phyloP scores from a whole-genome alignment of 2,113 vertebrate species.

The Centrocercus urophasianus region DNA sequence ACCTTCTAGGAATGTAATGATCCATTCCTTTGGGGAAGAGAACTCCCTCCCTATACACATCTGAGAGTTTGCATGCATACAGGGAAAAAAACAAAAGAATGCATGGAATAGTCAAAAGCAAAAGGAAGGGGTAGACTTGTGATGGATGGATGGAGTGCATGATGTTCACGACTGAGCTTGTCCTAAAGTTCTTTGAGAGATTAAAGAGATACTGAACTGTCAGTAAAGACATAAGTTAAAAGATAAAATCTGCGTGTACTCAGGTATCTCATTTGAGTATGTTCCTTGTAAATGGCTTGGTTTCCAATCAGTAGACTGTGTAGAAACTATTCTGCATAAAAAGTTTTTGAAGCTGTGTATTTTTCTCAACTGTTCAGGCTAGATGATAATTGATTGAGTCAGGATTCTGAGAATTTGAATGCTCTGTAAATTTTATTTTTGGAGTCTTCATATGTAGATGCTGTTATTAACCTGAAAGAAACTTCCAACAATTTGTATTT shows the following conservation, averaged over 20 bases:
- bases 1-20: not conserved
- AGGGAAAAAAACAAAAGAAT: not conserved
- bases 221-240: not conserved
- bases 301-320: not conserved
- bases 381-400: not conserved
- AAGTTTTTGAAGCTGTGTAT: fast-evolving
- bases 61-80: not conserved
- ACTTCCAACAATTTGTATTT: not conserved
- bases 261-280: not conserved
- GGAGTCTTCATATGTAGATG: not conserved
- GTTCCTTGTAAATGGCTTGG: not conserved
- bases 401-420: not conserved
- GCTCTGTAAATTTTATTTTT: not conserved
- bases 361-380: not conserved
- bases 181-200: not conserved
- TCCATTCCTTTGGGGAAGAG: not conserved
- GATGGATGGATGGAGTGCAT: not conserved
- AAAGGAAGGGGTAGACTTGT: not conserved
- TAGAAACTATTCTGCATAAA: not conserved
- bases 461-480: not conserved
- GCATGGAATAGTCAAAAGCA: not conserved
- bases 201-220: not conserved
- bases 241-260: not conserved
- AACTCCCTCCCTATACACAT: not conserved
- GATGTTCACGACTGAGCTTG: not conserved